Conservation (phyloP, 1,140 invertebrate genomes). For the Philopotamus ludificatus region DNA sequence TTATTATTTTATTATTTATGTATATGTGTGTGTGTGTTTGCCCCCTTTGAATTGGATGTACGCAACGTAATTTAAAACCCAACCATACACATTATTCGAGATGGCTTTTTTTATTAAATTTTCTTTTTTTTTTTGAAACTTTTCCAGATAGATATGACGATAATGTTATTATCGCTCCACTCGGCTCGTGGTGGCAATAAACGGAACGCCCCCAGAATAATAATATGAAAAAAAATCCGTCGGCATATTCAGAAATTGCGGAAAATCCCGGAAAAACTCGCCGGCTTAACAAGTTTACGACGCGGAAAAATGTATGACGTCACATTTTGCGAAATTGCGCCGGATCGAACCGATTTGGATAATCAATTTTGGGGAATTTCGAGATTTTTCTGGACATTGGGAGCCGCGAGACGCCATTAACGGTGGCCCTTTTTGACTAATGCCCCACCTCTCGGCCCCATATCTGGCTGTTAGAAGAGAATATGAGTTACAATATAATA, state of each 20-base stretch:
- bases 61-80: slow-evolving; percentile 17
- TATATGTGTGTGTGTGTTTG: not conserved
- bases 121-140: slow-evolving; percentile 21
- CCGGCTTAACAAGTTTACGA: not conserved
- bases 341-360: not conserved
- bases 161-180: slow-evolving; percentile 27
- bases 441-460: slow-evolving; percentile 2
- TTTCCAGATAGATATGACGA: slow-evolving; percentile 31
- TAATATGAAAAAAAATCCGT: slow-evolving; percentile 21
- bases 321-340: not conserved
- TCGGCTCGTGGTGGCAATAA: slow-evolving; percentile 27
- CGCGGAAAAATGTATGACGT: not conserved
- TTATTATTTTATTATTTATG: no score
- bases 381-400: no score
- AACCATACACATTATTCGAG: slow-evolving; percentile 19
- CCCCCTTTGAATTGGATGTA: not conserved
- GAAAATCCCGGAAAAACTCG: not conserved
- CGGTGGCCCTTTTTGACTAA: slow-evolving; percentile 31
- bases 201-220: slow-evolving; percentile 28
- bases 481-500: slow-evolving; percentile 30
- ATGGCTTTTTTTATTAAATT: slow-evolving; percentile 26
- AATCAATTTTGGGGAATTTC: slow-evolving; percentile 26
- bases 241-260: slow-evolving; percentile 9
- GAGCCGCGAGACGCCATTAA: no score
- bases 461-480: not conserved